A percentile compares a stretch with the other conserved stretches of the same genome.
Evolutionary conservation across 1,140 invertebrate genomes (phyloP).

Genomic region (Macrobrachium rosenbergii): DNA sequence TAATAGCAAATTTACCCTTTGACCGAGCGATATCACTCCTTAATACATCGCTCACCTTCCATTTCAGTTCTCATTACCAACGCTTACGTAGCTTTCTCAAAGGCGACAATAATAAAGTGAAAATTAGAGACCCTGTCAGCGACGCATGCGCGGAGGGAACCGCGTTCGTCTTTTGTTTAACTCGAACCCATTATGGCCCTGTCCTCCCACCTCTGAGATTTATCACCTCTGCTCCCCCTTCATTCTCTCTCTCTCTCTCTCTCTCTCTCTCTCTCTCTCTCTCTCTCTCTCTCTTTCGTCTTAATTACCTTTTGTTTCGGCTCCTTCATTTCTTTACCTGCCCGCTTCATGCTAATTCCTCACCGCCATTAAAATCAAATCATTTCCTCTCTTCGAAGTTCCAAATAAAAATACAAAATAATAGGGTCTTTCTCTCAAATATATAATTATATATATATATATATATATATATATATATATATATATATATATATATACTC

Average conservation of each 20-base stretch:
- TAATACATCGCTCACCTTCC: constrained; percentile 32
- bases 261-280: neutral
- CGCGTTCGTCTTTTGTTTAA: constrained; percentile 62
- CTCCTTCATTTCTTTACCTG: neutral
- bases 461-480: no score
- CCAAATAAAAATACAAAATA: no score
- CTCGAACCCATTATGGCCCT: constrained; percentile 60
- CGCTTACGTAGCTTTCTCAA: constrained; percentile 49
- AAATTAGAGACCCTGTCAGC: constrained; percentile 63
- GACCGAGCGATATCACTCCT: neutral
- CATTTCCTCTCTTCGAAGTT: no score
- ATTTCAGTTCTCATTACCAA: constrained; percentile 24
- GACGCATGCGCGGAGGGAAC: constrained; percentile 57
- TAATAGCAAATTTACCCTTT: constrained; percentile 33
- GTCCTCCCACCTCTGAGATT: constrained; percentile 51
- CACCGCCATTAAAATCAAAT: no score
- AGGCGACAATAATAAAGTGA: constrained; percentile 63
- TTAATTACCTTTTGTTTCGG: neutral
- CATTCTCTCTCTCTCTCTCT: constrained; percentile 13
- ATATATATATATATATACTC: no score
- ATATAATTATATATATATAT: no score
- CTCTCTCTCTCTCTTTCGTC: neutral
- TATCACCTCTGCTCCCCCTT: constrained; percentile 11
- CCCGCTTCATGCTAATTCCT: neutral
- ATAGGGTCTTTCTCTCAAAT: no score